phyloP scores from a whole-genome alignment of 30 jellyfish, hydroid and myxozoan species.

The Aurelia sp. region DNA sequence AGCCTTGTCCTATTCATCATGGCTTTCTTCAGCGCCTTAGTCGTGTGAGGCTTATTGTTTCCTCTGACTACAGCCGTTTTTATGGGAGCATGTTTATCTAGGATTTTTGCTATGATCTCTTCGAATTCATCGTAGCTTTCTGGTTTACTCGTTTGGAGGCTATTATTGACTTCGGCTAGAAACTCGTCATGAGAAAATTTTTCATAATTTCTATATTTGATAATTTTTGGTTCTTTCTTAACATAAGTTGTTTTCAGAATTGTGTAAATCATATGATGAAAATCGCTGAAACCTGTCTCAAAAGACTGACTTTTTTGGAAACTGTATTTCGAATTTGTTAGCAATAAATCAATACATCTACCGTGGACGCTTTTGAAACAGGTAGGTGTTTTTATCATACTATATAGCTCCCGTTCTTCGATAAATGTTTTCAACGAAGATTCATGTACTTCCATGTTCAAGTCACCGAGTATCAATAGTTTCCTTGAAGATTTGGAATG shows the following conservation, averaged over 20 bases:
- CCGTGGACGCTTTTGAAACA: not conserved
- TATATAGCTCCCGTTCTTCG: conserved; percentile 3
- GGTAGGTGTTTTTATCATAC: not conserved
- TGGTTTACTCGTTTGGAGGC: not conserved
- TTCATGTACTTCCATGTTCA: conserved; percentile 13
- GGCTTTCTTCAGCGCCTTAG: too few species aligned
- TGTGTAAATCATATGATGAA: too few species aligned
- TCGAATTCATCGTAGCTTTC: not conserved
- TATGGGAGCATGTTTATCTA: not conserved
- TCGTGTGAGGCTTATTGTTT: too few species aligned
- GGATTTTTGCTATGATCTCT: not conserved
- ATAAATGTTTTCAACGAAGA: not conserved
- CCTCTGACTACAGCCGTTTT: too few species aligned
- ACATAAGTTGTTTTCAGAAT: too few species aligned
- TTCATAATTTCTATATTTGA: too few species aligned
- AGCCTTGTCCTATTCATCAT: too few species aligned
- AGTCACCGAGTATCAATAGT: conserved; percentile 35
- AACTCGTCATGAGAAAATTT: not conserved
- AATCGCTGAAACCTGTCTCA: too few species aligned
- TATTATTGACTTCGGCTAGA: not conserved
- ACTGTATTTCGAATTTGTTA: conserved; percentile 6
- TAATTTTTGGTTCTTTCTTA: too few species aligned
- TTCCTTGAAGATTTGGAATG: conserved; percentile 7
- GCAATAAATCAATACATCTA: not conserved
- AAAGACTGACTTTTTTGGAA: not conserved